Base-by-base conservation (phyloP, 2,888 invertebrate species). In the Epinotia brunnichana region DNA sequence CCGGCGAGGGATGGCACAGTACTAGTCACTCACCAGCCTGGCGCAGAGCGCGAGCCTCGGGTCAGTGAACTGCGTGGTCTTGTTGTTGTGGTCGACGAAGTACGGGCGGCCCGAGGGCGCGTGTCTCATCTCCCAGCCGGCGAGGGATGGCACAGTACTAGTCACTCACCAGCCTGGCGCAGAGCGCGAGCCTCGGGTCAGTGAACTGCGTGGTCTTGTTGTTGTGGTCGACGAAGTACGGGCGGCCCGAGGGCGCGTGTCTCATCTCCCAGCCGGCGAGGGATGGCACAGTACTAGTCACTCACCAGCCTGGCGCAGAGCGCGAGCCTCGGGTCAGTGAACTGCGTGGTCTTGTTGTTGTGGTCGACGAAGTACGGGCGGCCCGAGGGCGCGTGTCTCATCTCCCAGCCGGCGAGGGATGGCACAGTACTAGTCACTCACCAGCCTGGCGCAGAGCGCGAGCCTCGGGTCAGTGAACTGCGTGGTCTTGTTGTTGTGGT, bases 31-130 rank as follows among this genome's bases (percentile, higher is more conserved):
- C 60, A 91, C 90, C 57, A 85, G 82, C 74, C 88, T 79, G 2
- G 90, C 88, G 9, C 90, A 85, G 19, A 90, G 82, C 41, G 92
- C 97, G 24, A 97, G 94, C 39, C 97, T 92, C 0, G 97, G 97
- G 90, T 97, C 99, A 0, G 99, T 98, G 89, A 99, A 99, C 93
- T 99, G 99, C 62, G 99, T 99, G 62, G 99, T 99, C 75, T 97
- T 92, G 83, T 97, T 97, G 85, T 98, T 98, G 89, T 99, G 99
- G 91, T 99, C 98, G 7, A 99, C 98, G 89, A 97, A 99, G 93
- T 99, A 99, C 1, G 96, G 91, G 57, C 99, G 94, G 24, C 98
- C 98, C 21, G 97, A 97, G 19, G 96, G 96, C 0, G 99, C 98
- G 87, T 97, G 97, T 13, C 99, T 90, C 94, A 97, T 96, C 93